Evolutionary conservation across 1,140 invertebrate genomes (phyloP).

Genomic region (Aphelenchoides avenae): DNA sequence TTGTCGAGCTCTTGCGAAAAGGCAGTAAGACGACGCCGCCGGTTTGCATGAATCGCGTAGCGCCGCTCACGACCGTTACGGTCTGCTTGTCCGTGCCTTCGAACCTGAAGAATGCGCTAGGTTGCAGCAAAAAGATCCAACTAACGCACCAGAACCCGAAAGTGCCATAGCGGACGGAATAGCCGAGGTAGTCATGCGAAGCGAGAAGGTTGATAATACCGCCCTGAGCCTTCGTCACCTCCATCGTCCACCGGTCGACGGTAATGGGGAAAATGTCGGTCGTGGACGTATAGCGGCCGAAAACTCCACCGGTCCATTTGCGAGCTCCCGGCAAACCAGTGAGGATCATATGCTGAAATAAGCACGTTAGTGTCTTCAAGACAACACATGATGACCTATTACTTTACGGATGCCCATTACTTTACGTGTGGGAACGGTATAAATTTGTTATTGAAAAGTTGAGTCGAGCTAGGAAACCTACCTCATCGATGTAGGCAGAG

Average conservation of each 20-base stretch:
- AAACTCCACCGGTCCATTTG: conserved; percentile 58
- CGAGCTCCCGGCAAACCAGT: conserved; percentile 55
- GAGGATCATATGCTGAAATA: conserved; percentile 45
- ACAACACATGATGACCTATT: too few relatives aligned
- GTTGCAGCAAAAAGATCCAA: conserved; percentile 11
- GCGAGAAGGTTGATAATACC: conserved; percentile 38
- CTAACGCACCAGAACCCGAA: conserved; percentile 49
- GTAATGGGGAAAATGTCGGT: conserved; percentile 35
- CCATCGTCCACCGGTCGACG: conserved; percentile 50
- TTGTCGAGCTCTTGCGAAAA: conserved; percentile 36
- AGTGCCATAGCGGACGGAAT: conserved; percentile 51
- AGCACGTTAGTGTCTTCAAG: too few relatives aligned
- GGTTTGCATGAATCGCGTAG: conserved; percentile 51
- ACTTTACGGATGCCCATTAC: too few relatives aligned
- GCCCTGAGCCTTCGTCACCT: conserved; percentile 40
- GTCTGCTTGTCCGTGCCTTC: conserved; percentile 26
- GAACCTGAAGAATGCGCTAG: conserved; percentile 26
- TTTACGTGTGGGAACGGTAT: background rate
- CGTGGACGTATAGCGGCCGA: conserved; percentile 40
- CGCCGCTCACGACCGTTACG: conserved; percentile 54
- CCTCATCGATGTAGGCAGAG: conserved; percentile 49
- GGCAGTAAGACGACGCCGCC: conserved; percentile 54
- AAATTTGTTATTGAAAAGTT: conserved; percentile 2
- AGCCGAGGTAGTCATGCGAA: conserved; percentile 54
- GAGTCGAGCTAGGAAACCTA: conserved; percentile 10